Evolutionary conservation across 2,797 vertebrate genomes (phyloP), one percentile per base, ranked within the genome.

Genomic region (Myripristis murdjan): DNA sequence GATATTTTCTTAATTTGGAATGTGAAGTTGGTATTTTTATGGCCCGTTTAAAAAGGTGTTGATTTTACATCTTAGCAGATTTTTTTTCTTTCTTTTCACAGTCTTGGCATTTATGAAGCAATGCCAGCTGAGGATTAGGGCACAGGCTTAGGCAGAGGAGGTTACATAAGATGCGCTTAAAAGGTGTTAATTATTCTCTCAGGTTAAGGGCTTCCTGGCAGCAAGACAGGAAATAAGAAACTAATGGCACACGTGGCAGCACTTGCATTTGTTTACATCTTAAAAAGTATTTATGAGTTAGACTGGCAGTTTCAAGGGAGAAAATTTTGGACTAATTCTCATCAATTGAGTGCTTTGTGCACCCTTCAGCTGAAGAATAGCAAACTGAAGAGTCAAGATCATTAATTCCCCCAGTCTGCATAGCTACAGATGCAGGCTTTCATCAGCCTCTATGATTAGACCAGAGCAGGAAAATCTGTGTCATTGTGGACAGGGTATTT

Each of bases 151-250:
- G 73, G 79, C 72, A 73, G 81, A 70, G 72, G 59, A 63, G 71
- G 69, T 88, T 90, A 63, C 68, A 76, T 86, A 79, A 85, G 61
- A 75, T 58, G 57, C 59, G 20, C 64, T 84, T 73, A 79, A 84
- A 87, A 87, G 82, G 79, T 90, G 89, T 72, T 87, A 88, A 91
- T 91, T 88, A 84, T 77, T 85, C 69, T 62, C 84, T 67, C 64
- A 68, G 68, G 70, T 87, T 83, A 69, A 79, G 81, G 58, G 69
- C 69, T 76, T 75, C 73, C 63, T 59, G 68, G 55, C 51, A 66
- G 53, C 56, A 70, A 57, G 68, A 65, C 33, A 48, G 62, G 55
- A 79, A 67, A 65, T 52, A 51, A 83, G 24, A 84, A 23, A 41
- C 46, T 64, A 68, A 73, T 66, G 63, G 59, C 39, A 59, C 62